phyloP scores from a whole-genome alignment of 2,113 vertebrate genomes.

The Canis aureus region DNA sequence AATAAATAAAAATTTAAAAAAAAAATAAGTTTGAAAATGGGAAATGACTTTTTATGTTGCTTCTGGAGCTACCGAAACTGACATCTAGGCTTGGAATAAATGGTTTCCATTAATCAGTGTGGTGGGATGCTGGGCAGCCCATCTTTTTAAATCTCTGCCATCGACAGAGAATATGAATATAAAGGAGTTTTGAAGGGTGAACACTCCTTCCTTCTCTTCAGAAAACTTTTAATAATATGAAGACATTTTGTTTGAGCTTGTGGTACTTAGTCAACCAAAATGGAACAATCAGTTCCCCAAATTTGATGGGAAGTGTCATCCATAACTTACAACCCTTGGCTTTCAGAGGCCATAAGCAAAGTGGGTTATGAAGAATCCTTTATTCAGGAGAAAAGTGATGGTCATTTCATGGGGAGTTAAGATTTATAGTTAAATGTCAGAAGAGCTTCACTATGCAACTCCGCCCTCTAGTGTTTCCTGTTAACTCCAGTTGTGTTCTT shows the following conservation, averaged over 20 bases:
- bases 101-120: conserved; percentile 48
- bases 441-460: conserved; percentile 24
- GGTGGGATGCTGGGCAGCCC: background rate
- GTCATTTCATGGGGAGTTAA: background rate
- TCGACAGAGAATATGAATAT: conserved; percentile 20
- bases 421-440: background rate
- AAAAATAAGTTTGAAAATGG: conserved; percentile 32
- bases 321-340: background rate
- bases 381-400: conserved; percentile 39
- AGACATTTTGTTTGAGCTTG: conserved; percentile 36
- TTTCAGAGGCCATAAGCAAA: conserved; percentile 18
- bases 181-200: conserved; percentile 17
- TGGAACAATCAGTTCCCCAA: conserved; percentile 30
- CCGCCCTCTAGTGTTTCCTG: conserved; percentile 68
- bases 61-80: conserved; percentile 41
- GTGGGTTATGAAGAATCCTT: conserved; percentile 20
- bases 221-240: conserved; percentile 37
- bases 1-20: too few relatives aligned
- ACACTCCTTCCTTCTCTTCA: background rate
- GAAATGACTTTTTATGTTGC: conserved; percentile 52
- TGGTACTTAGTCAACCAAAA: conserved; percentile 28
- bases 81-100: conserved; percentile 63
- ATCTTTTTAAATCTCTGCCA: conserved; percentile 20
- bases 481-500: background rate
- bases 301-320: conserved; percentile 51